Base-by-base conservation (phyloP, 2,797 vertebrate species). In the Gambelia wislizenii region DNA sequence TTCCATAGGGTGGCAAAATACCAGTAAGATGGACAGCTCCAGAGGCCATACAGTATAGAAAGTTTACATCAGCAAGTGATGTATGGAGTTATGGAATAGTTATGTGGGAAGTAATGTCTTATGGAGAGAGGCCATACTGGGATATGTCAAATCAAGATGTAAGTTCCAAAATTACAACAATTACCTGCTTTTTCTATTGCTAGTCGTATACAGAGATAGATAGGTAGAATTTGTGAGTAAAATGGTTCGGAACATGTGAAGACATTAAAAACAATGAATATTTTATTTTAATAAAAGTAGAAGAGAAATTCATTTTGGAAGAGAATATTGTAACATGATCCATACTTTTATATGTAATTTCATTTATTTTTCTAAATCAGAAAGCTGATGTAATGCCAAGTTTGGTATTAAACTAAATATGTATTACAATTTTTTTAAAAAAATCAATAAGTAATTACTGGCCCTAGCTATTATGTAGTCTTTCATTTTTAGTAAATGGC, bases 71-170 rank as follows among this genome's bases (percentile, higher is more conserved):
- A 30, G 98, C 99, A 54, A 99, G 99, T 20, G 99, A 99, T 36
- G 99, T 98, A 64, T 99, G 99, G 99, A 99, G 99, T 95, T 99
- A 99, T 0, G 99, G 99, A 93, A 98, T 99, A 87, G 99, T 99
- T 94, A 99, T 99, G 99, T 99, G 99, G 99, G 99, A 99, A 97
- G 98, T 99, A 87, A 99, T 99, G 99, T 99, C 99, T 92, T 99
- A 99, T 0, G 99, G 99, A 94, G 99, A 99, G 74, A 96, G 99
- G 86, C 99, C 99, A 83, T 99, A 99, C 91, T 99, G 99, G 99
- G 99, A 99, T 96, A 99, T 99, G 99, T 99, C 99, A 93, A 99
- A 99, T 97, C 99, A 99, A 97, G 99, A 99, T 94, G 99, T 99
- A 97, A 97, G 99, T 98, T 92, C 36, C 10, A 78, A 87, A 87